Base-by-base conservation (phyloP, 2,888 invertebrate species). In the Aleiodes leptofemur region DNA sequence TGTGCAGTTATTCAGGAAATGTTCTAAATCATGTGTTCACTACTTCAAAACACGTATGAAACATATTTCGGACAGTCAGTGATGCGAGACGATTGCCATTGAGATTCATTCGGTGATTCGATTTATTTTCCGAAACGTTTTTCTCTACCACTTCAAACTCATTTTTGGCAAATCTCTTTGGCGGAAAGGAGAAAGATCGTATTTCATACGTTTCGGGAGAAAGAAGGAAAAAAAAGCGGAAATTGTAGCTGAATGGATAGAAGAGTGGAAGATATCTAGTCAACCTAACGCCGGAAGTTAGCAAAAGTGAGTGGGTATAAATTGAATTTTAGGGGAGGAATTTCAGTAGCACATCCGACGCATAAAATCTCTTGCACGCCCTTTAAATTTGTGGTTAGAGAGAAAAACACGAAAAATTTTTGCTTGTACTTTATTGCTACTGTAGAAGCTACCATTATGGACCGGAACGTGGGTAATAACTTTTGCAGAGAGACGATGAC, bases 401-500 rank as follows among this genome's bases (percentile, higher is more conserved):
- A 6, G 66, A 73, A 76, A 75, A 69, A 71, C 55, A 74, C 48
- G 74, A 55, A 76, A 73, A 72, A 55, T 53, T 23, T 23, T 69
- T 50, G n/a, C 13, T 59, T 59, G 43, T 43, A 43, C 43, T 68
- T 68, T 68, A 76, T 78, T 76, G 80, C 81, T 73, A 57, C 79
- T 23, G 81, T 81, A 80, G 83, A 84, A 83, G 81, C 83, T 23
- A 74, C 86, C 85, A 86, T 87, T 87, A 86, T 80, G 68, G 78
- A 80, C 80, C 87, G 87, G 87, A 87, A 87, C 84, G 84, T 79
- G 85, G 85, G 80, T 87, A 85, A 87, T 87, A 86, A 86, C 78
- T 86, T 81, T 69, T 31, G 11, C n/a, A 59, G 34, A 56, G 64
- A 55, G 48, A 31, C 29, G 29, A 50, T 31, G 31, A 50, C 50